Base-by-base conservation (phyloP, 64 coral and sea anemone species). In the Acropora yongei region DNA sequence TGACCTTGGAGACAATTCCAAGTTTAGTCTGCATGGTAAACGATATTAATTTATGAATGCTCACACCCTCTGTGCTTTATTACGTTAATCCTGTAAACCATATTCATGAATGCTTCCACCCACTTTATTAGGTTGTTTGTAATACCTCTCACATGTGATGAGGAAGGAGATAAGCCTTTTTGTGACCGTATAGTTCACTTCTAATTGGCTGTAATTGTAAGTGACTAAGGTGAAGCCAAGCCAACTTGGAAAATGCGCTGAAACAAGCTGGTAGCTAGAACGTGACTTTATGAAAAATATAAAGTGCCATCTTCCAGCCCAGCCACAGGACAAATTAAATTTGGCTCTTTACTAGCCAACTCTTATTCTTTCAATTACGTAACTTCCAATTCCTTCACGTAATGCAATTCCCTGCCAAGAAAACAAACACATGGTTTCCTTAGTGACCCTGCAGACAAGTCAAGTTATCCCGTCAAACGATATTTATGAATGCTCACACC, bases 91-190 rank as follows among this genome's bases (percentile, higher is more conserved):
- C 66, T 69, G 11, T 69, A 20, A 69, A 69, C 12, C 13, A 20
- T 69, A 69, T 69, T 69, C 16, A 69, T 69, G 66, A 69, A 69
- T 69, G 66, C 66, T 69, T 69, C 66, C 66, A 69, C 66, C n/a
- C 66, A 20, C 66, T 69, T 69, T 69, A 69, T 69, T 69, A 69
- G 6, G 66, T 69, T 69, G 66, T 69, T 69, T 69, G 66, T 69
- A 69, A 69, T 69, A 69, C 66, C 66, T 17, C 13, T 17, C 66
- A 69, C 66, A 17, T 69, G 66, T 17, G 66, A 69, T 69, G 16
- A 69, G 16, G 66, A 69, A 69, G 66, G 66, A 69, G 13, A 69
- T 69, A 17, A 69, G 66, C n/a, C 66, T 14, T 69, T 69, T 69
- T 14, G 11, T 69, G 12, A 69, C 66, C 66, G 12, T 69, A 69